Base-by-base conservation (phyloP, 64 coral and sea anemone genomes). In the Montipora cactus region DNA sequence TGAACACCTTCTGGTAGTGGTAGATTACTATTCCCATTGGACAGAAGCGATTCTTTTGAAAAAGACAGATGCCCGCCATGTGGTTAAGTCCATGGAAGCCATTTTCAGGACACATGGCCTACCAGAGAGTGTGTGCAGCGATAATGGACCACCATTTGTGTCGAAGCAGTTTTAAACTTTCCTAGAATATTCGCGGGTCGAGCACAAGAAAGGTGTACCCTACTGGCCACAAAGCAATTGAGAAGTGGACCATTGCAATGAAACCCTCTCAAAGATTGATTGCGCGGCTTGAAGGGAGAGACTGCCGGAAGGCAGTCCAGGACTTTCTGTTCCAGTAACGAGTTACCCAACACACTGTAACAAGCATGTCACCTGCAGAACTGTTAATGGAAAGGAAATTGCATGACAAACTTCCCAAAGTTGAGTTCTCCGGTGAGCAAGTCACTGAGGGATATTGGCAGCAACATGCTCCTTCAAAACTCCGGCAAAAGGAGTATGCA, bases 241-340 rank as follows among this genome's bases (percentile, higher is more conserved):
- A 67, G 93, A 83, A 66, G 94, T 91, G 77, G 94, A 95, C 85
- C 72, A 66, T 28, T 71, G 45, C 51, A 95, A 91, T 61, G 76
- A 91, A 68, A 91, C 77, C 18, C 12, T 91, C 21, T 58, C 91
- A 44, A 95, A 95, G 57, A 82, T 91, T 45, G 80, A 95, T 95
- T 58, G 88, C 81, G 3, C 80, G 59, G 5, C 81, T 91, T 53
- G 75, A 95, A 86, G 89, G 75, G 14, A 80, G 37, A 87, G 81
- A 91, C 47, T 89, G 80, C 55, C 19, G 75, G 22, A 89, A 84
- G 59, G 13, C 59, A 64, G 59, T 64, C 59, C 59, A 64, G 11
- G 9, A 12, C 14, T 64, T 64, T 64, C 59, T 14, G 59, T 64
- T 64, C 59, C 59, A 16, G 13, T 64, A 37, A 37, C 28, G 28